phyloP scores from a whole-genome alignment of 2,797 vertebrate species.

The Micrastur ruficollis region DNA sequence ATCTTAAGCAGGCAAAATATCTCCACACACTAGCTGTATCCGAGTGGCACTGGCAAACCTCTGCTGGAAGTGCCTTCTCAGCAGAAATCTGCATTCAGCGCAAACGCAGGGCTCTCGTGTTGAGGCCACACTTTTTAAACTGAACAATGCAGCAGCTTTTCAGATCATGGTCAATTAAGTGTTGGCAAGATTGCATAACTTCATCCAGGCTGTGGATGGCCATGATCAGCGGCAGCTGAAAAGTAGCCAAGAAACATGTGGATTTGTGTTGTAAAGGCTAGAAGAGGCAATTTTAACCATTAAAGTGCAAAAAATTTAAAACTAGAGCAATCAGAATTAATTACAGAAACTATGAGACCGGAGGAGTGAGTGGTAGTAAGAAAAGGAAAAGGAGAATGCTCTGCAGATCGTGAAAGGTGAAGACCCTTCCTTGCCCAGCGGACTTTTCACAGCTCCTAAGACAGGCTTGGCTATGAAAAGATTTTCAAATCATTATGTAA shows the following conservation, averaged over 20 bases:
- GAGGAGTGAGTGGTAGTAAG: background rate
- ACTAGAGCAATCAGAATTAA: background rate
- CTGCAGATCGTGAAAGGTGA: background rate
- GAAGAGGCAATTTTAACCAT: background rate
- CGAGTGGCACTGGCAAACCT: background rate
- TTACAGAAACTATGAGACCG: background rate
- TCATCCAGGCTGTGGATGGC: background rate
- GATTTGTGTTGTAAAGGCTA: background rate
- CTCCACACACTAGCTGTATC: background rate
- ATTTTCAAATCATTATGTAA: background rate
- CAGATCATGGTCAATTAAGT: conserved; percentile 14
- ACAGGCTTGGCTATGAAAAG: background rate
- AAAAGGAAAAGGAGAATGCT: background rate
- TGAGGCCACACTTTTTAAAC: background rate
- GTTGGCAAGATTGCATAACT: background rate
- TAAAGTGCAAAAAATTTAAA: background rate
- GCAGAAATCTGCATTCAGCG: background rate
- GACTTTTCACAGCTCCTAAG: background rate
- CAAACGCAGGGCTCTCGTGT: background rate
- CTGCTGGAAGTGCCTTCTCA: background rate
- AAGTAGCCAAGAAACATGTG: conserved; percentile 24
- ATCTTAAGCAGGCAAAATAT: background rate
- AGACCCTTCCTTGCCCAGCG: background rate
- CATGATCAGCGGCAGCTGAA: background rate
- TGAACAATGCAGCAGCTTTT: conserved; percentile 7